Evolutionary conservation across 2,113 vertebrate species (phyloP).

Genomic region (Pelecanoides urinatrix): DNA sequence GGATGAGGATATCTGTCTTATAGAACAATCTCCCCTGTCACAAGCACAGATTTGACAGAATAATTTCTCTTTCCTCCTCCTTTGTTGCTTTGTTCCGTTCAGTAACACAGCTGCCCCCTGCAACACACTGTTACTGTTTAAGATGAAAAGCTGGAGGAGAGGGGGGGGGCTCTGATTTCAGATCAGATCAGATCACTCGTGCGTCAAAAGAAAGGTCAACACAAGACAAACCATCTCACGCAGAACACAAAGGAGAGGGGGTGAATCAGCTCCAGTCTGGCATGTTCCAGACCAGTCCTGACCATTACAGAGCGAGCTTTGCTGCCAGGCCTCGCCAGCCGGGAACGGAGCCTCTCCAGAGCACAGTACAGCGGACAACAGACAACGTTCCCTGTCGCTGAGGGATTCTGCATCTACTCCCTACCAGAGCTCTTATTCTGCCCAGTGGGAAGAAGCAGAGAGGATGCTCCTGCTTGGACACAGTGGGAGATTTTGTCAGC

Average conservation of each 20-base stretch:
- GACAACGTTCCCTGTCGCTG: accelerated
- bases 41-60: neutral
- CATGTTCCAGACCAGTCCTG: neutral
- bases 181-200: neutral
- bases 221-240: neutral
- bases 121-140: neutral
- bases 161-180: neutral
- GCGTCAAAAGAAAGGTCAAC: neutral
- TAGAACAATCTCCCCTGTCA: neutral
- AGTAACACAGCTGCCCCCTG: neutral
- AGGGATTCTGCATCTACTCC: neutral
- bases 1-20: neutral
- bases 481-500: neutral
- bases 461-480: neutral
- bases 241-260: neutral
- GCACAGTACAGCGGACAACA: neutral
- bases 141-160: neutral
- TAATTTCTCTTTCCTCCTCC: neutral
- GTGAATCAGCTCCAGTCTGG: neutral
- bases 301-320: neutral
- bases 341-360: neutral
- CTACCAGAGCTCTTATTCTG: neutral
- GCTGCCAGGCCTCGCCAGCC: neutral
- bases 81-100: neutral
- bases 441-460: neutral